phyloP scores from a whole-genome alignment of 2,797 vertebrate genomes.

The Falco peregrinus region DNA sequence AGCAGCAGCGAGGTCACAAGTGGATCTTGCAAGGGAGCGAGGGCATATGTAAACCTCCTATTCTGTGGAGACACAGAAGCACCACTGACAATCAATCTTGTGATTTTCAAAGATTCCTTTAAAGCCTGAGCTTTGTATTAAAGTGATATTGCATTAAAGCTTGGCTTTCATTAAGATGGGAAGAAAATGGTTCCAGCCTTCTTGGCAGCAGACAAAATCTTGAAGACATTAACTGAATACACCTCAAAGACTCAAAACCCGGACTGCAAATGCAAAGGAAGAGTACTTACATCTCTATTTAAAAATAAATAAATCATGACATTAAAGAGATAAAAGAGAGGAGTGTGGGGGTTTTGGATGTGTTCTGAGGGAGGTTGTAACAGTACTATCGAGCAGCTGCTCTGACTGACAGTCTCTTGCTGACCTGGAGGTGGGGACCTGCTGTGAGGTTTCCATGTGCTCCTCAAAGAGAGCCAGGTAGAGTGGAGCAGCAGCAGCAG shows the following conservation, averaged over 20 bases:
- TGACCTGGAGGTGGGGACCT: not conserved
- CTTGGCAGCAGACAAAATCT: not conserved
- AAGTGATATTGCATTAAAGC: not conserved
- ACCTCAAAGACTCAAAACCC: not conserved
- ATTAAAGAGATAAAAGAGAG: not conserved
- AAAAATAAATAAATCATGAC: not conserved
- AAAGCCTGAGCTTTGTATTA: not conserved
- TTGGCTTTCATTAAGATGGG: not conserved
- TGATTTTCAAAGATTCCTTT: not conserved
- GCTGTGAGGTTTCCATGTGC: not conserved
- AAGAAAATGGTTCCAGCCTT: not conserved
- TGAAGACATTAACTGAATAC: not conserved
- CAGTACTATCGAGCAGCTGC: not conserved
- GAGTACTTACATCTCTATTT: not conserved
- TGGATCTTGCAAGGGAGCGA: not conserved
- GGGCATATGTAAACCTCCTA: not conserved
- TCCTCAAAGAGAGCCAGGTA: not conserved
- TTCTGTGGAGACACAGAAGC: not conserved
- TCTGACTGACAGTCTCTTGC: not conserved
- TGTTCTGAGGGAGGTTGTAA: not conserved
- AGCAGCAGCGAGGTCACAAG: not conserved
- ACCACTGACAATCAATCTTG: not conserved
- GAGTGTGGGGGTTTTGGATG: rapidly evolving
- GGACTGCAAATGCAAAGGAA: not conserved
- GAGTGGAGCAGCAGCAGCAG: rapidly evolving